These are phyloP conservation scores for Mastomys natalensis DNA, from an alignment of 2,113 vertebrate species.

Conservation along the genomic window DNA sequence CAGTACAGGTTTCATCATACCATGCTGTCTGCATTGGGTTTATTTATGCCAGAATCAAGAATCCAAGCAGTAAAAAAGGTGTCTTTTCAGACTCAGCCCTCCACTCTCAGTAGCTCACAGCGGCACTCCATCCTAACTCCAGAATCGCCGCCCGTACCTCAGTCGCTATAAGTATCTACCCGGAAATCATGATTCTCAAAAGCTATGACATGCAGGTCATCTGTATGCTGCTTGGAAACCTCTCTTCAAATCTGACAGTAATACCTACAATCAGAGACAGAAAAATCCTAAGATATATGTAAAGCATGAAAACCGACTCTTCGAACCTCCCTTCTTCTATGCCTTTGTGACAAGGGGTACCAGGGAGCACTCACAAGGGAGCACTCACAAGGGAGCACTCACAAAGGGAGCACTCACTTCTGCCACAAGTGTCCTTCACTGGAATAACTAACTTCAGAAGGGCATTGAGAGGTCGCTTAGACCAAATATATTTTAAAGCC, in stretches of 20 bases:
- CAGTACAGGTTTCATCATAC: neutral
- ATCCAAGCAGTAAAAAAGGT: neutral
- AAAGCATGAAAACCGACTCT: neutral
- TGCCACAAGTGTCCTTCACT: neutral
- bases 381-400: too few relatives aligned
- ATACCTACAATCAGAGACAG: neutral
- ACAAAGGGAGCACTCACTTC: neutral
- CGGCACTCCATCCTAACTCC: too few relatives aligned
- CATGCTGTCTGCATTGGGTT: neutral
- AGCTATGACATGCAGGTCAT: neutral
- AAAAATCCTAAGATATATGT: neutral
- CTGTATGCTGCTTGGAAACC: neutral
- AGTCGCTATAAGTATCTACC: neutral
- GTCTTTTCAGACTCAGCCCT: neutral
- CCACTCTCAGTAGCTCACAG: neutral
- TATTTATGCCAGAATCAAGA: neutral
- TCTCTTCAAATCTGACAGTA: neutral
- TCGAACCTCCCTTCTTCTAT: neutral
- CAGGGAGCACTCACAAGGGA: neutral
- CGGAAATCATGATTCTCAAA: neutral
- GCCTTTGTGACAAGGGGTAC: fast-evolving
- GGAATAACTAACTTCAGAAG: fast-evolving
- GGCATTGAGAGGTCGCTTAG: neutral
- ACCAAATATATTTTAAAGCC: neutral
- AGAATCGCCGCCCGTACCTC: neutral